These are phyloP conservation scores for Tiliqua scincoides DNA, from an alignment of 2,113 vertebrate genomes.

Conservation along the genomic window DNA sequence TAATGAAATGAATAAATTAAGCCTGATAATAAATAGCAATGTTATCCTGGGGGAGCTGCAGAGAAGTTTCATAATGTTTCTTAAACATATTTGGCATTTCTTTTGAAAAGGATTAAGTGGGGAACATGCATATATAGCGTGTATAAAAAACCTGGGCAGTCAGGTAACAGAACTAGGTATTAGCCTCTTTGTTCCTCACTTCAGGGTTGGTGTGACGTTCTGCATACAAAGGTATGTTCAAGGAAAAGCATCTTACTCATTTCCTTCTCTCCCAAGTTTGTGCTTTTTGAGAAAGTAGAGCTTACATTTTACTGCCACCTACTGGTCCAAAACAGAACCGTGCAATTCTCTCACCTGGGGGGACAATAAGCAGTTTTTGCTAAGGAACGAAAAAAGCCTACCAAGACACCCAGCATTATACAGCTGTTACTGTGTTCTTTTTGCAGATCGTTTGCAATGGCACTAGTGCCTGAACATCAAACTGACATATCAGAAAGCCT, in stretches of 20 bases:
- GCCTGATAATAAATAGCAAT: not conserved
- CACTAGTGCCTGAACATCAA: not conserved
- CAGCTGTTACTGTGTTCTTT: not conserved
- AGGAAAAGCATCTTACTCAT: not conserved
- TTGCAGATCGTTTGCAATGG: not conserved
- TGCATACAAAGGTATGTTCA: not conserved
- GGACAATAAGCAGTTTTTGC: not conserved
- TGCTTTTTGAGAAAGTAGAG: not conserved
- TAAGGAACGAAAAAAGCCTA: not conserved
- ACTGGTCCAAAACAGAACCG: not conserved
- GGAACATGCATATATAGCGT: not conserved
- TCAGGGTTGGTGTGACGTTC: not conserved
- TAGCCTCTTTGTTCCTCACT: not conserved
- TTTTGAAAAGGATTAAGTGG: not conserved
- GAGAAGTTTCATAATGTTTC: not conserved
- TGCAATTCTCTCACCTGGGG: not conserved
- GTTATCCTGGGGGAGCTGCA: not conserved
- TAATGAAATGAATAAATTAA: not conserved
- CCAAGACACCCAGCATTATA: no score
- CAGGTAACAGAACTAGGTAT: not conserved
- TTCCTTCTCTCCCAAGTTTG: not conserved
- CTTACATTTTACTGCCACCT: conserved; percentile 26
- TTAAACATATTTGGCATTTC: not conserved
- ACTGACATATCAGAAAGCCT: not conserved
- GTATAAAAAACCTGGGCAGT: not conserved